Conservation (phyloP, 2,888 invertebrate species). For the Aproaerema taeniolella region DNA sequence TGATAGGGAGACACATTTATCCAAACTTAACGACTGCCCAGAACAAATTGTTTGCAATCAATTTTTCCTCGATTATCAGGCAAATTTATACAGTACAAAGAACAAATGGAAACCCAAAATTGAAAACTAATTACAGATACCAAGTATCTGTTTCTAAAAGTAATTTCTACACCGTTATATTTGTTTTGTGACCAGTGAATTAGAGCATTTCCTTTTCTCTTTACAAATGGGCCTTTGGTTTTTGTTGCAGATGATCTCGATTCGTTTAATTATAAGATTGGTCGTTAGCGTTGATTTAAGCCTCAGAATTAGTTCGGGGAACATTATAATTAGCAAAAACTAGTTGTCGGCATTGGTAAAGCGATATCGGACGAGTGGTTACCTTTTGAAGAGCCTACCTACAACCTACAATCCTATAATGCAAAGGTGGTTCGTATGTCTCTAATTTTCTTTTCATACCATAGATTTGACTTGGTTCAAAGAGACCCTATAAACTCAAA, state of each 20-base stretch:
- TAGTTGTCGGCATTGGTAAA: constrained; percentile 14
- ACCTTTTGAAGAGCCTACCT: no score
- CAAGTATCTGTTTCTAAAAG: constrained; percentile 18
- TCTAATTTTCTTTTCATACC: no score
- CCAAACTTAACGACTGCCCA: no score
- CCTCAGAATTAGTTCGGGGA: constrained; percentile 19
- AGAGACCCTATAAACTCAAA: no score
- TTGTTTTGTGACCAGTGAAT: constrained; percentile 19
- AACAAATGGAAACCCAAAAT: no score
- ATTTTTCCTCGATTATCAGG: no score
- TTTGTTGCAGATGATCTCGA: constrained; percentile 19
- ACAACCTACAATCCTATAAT: no score
- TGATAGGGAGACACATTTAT: no score
- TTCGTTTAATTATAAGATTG: constrained; percentile 22
- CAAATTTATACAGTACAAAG: no score
- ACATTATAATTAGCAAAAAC: constrained; percentile 23
- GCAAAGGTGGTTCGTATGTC: no score
- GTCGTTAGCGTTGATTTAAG: constrained; percentile 15
- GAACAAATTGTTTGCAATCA: no score
- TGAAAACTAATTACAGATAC: constrained; percentile 11
- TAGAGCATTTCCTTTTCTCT: constrained; percentile 7
- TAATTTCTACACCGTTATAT: constrained; percentile 14
- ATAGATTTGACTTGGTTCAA: no score
- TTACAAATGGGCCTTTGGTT: constrained; percentile 8
- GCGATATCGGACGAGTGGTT: constrained; percentile 1